These are phyloP conservation scores for Chirona hameri DNA, from an alignment of 2,888 invertebrate genomes.

Conservation along the genomic window DNA sequence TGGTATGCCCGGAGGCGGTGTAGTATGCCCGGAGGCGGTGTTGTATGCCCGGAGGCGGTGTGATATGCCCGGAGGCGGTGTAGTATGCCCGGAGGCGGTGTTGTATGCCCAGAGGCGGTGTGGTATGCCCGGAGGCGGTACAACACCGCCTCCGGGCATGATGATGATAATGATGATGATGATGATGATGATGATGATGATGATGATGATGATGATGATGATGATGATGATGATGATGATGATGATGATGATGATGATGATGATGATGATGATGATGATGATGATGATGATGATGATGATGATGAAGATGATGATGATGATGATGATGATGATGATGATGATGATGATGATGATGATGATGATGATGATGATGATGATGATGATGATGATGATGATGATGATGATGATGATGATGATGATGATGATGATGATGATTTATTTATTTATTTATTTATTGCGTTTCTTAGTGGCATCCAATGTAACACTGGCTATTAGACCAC, in stretches of 20 bases:
- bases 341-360: constrained; percentile 22
- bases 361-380: constrained; percentile 22
- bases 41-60: no score
- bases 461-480: no score
- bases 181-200: constrained; percentile 22
- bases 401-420: constrained; percentile 22
- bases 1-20: no score
- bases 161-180: constrained; percentile 22
- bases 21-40: no score
- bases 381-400: constrained; percentile 22
- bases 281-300: constrained; percentile 22
- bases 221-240: constrained; percentile 22
- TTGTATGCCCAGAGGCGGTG: no score
- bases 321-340: constrained; percentile 22
- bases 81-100: no score
- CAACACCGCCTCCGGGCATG: neutral
- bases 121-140: no score
- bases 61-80: no score
- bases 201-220: constrained; percentile 11
- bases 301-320: constrained; percentile 11
- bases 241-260: constrained; percentile 22
- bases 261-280: constrained; percentile 22
- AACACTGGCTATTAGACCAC: no score
- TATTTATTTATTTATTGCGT: no score
- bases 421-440: no score